Base-by-base conservation (phyloP, 1,140 invertebrate species). In the Phymastichus coffea region DNA sequence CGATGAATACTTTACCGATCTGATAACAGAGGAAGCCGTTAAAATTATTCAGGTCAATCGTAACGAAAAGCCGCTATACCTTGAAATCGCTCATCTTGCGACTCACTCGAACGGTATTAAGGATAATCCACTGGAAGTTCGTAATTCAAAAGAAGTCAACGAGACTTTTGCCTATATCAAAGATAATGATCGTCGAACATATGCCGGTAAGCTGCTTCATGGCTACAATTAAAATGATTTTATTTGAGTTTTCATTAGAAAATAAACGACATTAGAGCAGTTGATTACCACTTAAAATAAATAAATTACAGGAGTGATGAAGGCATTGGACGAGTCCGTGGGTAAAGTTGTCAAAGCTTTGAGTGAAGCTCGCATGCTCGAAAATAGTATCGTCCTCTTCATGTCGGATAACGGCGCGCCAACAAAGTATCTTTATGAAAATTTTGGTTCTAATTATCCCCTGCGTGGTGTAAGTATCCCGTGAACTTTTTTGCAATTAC, bases 301-400 rank as follows among this genome's bases (percentile, higher is more conserved):
- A 20, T 69, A 67, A 17, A 53, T 67, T 71, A 23, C 66, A 87
- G 86, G 81, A 9, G 86, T 89, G 81, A 72, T 89, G 4, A 77
- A 79, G 12, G 82, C 83, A 14, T 58, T 89, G 40, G 88, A 89
- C 70, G 81, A 87, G 60, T 86, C 86, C 1, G 81, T 89, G 0
- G 87, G 86, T 10, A 69, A 73, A 46, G 80, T 89, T 2, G 75
- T 87, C 2, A 63, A 75, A 14, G 79, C 84, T 3, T 67, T 90
- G 6, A 59, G 70, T 7, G 61, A 73, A 1, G 72, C 74, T 22
- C 68, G 75, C 2, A 81, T 87, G 73, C 66, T 87, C 17, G 61
- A 84, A 1, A 87, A 92, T 70, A 84, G 87, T 7, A 84, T 93
- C 14, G 82, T 93, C 7, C 69, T 91, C 2, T 92, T 92, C 65